Percentiles rank a stretch among this genome's conserved stretches.
phyloP scores from a whole-genome alignment of 1,140 invertebrate genomes.

The Druon quercuslanigerum region DNA sequence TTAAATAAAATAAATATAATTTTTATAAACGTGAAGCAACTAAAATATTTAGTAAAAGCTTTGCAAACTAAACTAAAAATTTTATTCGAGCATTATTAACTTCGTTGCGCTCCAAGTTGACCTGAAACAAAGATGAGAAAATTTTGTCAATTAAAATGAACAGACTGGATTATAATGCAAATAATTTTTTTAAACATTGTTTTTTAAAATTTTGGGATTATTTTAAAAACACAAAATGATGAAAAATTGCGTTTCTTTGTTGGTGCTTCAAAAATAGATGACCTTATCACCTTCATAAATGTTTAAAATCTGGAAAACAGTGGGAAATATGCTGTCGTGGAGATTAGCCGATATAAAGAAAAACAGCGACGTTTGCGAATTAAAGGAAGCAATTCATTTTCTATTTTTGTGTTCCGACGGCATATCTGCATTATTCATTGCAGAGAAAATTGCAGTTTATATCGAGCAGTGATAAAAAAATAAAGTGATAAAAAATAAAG shows the following conservation, averaged over 20 bases:
- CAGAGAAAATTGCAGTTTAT: background rate
- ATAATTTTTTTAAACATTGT: no score
- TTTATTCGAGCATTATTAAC: no score
- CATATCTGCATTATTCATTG: slow-evolving; percentile 13
- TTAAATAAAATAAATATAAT: no score
- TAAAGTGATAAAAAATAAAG: background rate
- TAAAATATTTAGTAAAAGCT: no score
- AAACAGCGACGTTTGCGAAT: background rate
- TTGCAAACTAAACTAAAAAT: no score
- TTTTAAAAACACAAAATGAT: background rate
- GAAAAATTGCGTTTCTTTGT: background rate
- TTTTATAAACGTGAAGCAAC: no score
- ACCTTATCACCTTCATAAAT: slow-evolving; percentile 24
- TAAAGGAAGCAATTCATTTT: background rate
- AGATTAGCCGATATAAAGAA: slow-evolving; percentile 14
- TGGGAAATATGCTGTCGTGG: background rate
- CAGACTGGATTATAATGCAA: no score
- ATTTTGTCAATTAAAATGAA: no score
- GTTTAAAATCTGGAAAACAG: background rate
- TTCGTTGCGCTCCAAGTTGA: no score
- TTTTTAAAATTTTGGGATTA: background rate
- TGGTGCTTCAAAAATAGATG: slow-evolving; percentile 23
- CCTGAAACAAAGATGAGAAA: no score
- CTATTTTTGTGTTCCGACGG: slow-evolving; percentile 8
- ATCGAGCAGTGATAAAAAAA: background rate